Conservation (phyloP, 1,140 invertebrate species). For the Drosophila quadrilineata region DNA sequence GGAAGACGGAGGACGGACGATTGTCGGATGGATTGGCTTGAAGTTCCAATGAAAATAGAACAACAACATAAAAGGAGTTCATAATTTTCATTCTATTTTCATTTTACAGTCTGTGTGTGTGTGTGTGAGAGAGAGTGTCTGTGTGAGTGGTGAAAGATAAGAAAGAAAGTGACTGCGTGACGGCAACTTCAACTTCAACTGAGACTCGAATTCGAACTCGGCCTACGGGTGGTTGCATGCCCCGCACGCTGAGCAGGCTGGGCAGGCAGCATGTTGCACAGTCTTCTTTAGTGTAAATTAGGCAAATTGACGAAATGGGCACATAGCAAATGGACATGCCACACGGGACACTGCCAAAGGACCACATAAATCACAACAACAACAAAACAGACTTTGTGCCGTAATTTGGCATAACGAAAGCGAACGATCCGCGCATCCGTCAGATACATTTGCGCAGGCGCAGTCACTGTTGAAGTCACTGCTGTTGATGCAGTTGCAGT, state of each 20-base stretch:
- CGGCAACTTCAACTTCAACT: too few species aligned
- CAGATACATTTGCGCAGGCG: constrained; percentile 68
- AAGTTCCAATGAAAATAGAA: constrained; percentile 58
- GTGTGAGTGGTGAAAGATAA: constrained; percentile 29
- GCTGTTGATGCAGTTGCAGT: too few species aligned
- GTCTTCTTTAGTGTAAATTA: constrained; percentile 38
- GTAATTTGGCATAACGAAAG: constrained; percentile 73
- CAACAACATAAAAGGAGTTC: constrained; percentile 66
- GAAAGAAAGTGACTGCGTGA: constrained; percentile 39
- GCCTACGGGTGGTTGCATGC: constrained; percentile 19
- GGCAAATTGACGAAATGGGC: constrained; percentile 68
- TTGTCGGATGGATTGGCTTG: constrained; percentile 5
- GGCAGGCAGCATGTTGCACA: background rate
- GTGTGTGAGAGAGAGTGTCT: background rate
- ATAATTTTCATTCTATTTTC: constrained; percentile 46
- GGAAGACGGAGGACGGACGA: constrained; percentile 3
- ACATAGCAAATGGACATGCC: constrained; percentile 41
- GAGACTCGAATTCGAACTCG: too few species aligned
- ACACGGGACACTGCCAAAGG: constrained; percentile 30
- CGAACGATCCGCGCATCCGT: constrained; percentile 56
- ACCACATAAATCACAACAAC: constrained; percentile 60
- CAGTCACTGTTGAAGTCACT: too few species aligned
- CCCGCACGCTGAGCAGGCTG: constrained; percentile 13
- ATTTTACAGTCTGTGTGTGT: constrained; percentile 13
- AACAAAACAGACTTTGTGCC: constrained; percentile 15